Evolutionary conservation across 2,797 vertebrate species (phyloP).

Genomic region (Sebastes umbrosus): DNA sequence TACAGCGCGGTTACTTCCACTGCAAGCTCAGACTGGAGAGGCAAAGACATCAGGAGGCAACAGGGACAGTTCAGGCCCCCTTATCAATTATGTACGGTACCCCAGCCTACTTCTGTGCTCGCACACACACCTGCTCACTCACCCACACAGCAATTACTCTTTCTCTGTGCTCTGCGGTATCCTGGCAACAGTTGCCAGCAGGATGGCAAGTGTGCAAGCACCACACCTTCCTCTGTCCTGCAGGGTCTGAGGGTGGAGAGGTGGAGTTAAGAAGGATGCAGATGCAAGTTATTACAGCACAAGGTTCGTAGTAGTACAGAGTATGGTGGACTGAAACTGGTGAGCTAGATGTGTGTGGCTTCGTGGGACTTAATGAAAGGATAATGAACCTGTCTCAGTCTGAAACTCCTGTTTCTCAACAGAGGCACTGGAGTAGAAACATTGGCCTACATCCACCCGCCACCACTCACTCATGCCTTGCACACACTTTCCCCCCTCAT

Average conservation of each 20-base stretch:
- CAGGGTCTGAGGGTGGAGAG: conserved; percentile 20
- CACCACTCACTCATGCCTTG: conserved; percentile 10
- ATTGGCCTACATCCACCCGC: conserved; percentile 68
- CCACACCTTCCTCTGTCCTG: conserved; percentile 58
- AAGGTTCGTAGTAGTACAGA: neutral
- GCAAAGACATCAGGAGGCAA: conserved; percentile 34
- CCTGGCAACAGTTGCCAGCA: conserved; percentile 78
- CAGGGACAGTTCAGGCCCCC: conserved; percentile 40
- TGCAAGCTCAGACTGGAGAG: conserved; percentile 6
- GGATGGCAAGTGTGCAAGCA: conserved; percentile 30
- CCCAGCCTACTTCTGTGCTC: conserved; percentile 40
- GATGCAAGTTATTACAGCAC: neutral
- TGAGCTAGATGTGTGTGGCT: neutral
- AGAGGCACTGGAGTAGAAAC: conserved; percentile 68
- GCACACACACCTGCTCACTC: conserved; percentile 56
- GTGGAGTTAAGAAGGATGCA: neutral
- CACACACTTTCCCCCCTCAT: conserved; percentile 12
- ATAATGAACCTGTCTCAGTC: conserved; percentile 52
- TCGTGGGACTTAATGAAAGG: conserved; percentile 32
- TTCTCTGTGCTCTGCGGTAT: conserved; percentile 54
- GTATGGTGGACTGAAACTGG: neutral
- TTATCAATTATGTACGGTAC: conserved; percentile 73
- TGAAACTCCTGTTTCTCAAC: conserved; percentile 43
- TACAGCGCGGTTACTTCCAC: neutral
- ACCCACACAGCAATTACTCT: conserved; percentile 55